Conservation (phyloP, 2,797 vertebrate genomes). For the Sebastes minor region DNA sequence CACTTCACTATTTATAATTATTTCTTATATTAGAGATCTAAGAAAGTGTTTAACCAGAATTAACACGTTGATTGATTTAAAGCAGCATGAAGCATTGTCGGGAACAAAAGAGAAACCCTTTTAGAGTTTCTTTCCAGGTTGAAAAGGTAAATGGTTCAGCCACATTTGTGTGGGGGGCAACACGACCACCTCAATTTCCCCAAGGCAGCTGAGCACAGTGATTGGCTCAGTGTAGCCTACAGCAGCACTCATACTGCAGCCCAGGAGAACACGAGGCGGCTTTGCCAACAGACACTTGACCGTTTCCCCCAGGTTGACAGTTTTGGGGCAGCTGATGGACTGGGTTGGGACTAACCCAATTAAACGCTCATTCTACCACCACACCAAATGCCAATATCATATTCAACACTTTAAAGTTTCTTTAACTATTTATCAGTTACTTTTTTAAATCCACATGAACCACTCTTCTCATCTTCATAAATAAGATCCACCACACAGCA, state of each 20-base stretch:
- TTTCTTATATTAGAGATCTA: background rate
- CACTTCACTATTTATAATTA: background rate
- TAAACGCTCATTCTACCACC: too few relatives aligned
- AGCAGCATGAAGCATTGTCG: background rate
- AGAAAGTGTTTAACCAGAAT: background rate
- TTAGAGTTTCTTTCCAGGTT: background rate
- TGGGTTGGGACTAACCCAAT: too few relatives aligned
- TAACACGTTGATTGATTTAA: background rate
- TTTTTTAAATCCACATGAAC: too few relatives aligned
- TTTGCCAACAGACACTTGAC: background rate
- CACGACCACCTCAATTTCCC: background rate
- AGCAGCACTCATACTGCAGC: background rate
- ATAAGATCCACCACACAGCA: too few relatives aligned
- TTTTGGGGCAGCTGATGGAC: too few relatives aligned
- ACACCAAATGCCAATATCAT: too few relatives aligned
- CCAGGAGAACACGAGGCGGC: background rate
- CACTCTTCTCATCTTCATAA: too few relatives aligned
- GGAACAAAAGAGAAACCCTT: background rate
- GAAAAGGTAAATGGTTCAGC: background rate
- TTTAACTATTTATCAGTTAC: too few relatives aligned
- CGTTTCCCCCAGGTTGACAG: too few relatives aligned
- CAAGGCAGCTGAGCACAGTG: rapidly evolving
- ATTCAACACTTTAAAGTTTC: too few relatives aligned
- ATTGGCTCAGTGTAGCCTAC: background rate
- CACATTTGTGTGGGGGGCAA: background rate